Evolutionary conservation across 37 sponge, comb jelly and placozoan genomes (phyloP).

Genomic region (Oopsacas minuta): DNA sequence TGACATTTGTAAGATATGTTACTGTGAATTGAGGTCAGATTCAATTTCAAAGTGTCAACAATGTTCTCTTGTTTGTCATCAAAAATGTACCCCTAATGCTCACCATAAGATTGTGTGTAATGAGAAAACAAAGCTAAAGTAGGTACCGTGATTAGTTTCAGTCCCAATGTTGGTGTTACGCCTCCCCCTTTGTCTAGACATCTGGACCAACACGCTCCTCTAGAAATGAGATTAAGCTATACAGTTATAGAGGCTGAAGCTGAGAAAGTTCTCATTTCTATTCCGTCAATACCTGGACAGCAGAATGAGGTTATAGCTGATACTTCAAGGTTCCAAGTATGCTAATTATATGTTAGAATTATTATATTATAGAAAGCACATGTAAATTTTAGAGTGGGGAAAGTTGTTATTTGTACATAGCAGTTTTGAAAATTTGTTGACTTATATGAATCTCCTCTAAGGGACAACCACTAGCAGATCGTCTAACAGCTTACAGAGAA

Average conservation of each 20-base stretch:
- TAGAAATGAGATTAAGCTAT: neutral
- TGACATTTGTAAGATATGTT: neutral
- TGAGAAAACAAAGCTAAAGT: neutral
- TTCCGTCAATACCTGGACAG: neutral
- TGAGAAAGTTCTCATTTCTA: neutral
- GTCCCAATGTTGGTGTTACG: no score
- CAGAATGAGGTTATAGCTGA: neutral
- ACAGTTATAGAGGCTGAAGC: neutral
- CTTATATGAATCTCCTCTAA: no score
- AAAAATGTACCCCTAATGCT: conserved; percentile 29
- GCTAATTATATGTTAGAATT: neutral
- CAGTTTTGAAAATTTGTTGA: no score
- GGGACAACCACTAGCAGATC: neutral
- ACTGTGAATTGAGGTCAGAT: conserved; percentile 25
- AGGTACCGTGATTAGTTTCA: neutral
- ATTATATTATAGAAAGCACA: neutral
- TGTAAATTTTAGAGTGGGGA: neutral
- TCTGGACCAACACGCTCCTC: neutral
- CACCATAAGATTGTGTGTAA: neutral
- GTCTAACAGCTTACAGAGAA: neutral
- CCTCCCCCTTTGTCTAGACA: no score
- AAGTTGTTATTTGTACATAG: no score
- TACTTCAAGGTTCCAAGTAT: neutral
- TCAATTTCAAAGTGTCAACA: conserved; percentile 21
- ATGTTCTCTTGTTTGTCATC: conserved; percentile 36